phyloP scores from a whole-genome alignment of 2,797 vertebrate genomes.

The Onychomys leucogaster region DNA sequence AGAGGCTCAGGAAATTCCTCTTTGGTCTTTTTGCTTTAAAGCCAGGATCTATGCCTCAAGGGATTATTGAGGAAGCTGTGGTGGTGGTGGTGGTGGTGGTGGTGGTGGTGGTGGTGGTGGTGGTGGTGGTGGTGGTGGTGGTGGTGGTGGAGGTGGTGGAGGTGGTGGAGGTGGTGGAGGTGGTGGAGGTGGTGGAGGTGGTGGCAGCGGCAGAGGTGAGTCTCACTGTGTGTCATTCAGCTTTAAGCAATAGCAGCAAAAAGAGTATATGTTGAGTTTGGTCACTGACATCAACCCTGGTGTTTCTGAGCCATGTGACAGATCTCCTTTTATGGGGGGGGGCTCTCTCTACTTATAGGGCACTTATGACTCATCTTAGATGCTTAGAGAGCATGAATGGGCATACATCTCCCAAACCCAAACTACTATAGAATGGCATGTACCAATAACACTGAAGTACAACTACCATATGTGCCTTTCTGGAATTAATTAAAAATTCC shows the following conservation, averaged over 20 bases:
- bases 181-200: no score
- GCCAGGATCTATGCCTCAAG: neutral
- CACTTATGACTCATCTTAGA: neutral
- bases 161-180: no score
- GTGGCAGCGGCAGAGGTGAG: neutral
- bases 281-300: neutral
- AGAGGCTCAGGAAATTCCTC: neutral
- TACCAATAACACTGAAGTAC: neutral
- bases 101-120: no score
- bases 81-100: neutral
- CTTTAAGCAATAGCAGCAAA: neutral
- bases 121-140: no score
- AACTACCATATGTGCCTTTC: neutral
- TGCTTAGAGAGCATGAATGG: neutral
- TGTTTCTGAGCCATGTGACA: neutral
- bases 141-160: no score
- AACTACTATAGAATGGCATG: neutral
- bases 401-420: neutral
- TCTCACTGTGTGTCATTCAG: neutral
- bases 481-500: neutral
- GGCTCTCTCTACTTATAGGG: neutral
- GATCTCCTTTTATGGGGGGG: neutral
- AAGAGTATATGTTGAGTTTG: neutral
- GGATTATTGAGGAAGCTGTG: neutral
- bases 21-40: slow-evolving; percentile 8